These are phyloP conservation scores for Enteromius paludinosus DNA, from an alignment of 2,797 vertebrate genomes.

Conservation along the genomic window DNA sequence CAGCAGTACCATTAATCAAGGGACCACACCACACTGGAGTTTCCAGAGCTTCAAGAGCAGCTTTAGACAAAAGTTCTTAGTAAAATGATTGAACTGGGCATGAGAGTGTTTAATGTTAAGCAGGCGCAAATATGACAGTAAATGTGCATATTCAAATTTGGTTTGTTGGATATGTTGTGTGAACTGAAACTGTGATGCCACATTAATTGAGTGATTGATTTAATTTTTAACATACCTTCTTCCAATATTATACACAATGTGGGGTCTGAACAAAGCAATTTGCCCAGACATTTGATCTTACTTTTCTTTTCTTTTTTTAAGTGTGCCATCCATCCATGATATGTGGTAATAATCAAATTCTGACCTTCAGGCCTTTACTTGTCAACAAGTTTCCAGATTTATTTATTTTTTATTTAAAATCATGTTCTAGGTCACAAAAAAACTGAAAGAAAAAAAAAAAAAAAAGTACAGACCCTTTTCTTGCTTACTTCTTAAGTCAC, in stretches of 20 bases:
- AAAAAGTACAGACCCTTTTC: background rate
- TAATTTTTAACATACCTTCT: background rate
- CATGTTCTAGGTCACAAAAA: background rate
- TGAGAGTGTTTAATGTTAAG: background rate
- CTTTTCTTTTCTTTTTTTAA: background rate
- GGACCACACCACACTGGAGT: background rate
- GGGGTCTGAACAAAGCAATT: background rate
- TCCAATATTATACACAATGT: background rate
- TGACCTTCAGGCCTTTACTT: slow-evolving; percentile 37
- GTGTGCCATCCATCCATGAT: slow-evolving; percentile 13
- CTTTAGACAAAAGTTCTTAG: background rate
- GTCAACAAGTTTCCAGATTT: slow-evolving; percentile 42
- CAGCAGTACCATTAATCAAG: background rate
- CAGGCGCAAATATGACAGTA: background rate
- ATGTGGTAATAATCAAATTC: slow-evolving; percentile 37
- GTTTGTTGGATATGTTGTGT: slow-evolving; percentile 34
- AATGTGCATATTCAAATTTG: too few relatives aligned
- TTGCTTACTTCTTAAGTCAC: background rate
- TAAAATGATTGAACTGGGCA: background rate
- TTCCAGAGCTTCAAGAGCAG: background rate
- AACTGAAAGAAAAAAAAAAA: background rate
- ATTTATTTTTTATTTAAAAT: background rate
- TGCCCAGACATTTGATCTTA: background rate
- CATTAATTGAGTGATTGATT: background rate
- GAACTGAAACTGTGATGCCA: background rate